These are phyloP conservation scores for Dynastes maya DNA, from an alignment of 2,888 invertebrate genomes.

Conservation along the genomic window DNA sequence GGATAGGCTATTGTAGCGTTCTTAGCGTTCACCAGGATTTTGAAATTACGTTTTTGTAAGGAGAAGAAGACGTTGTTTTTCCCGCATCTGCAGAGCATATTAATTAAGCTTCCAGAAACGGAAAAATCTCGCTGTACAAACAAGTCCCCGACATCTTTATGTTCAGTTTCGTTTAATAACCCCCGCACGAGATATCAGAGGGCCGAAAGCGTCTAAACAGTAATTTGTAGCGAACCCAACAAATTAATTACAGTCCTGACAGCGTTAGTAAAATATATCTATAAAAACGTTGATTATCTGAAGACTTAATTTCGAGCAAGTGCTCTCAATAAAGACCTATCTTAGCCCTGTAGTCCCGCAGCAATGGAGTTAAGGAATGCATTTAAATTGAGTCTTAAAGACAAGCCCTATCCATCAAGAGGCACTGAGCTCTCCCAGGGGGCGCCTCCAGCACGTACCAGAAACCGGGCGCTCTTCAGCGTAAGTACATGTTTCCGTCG, in stretches of 20 bases:
- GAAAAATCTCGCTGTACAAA: constrained; percentile 29
- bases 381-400: constrained; percentile 68
- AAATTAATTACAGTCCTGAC: constrained; percentile 45
- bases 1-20: constrained; percentile 1
- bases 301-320: constrained; percentile 57
- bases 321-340: constrained; percentile 55
- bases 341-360: constrained; percentile 58
- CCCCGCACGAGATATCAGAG: constrained; percentile 2
- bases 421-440: constrained; percentile 62
- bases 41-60: background rate
- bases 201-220: constrained; percentile 35
- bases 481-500: constrained; percentile 49
- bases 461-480: constrained; percentile 46
- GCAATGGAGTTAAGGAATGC: constrained; percentile 65
- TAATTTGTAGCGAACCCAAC: constrained; percentile 36
- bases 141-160: constrained; percentile 29
- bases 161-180: constrained; percentile 43
- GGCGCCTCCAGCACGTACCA: constrained; percentile 59
- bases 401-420: constrained; percentile 66
- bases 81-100: constrained; percentile 10
- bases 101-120: constrained; percentile 24
- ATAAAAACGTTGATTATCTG: constrained; percentile 51
- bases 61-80: background rate
- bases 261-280: constrained; percentile 46
- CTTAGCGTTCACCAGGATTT: constrained; percentile 6